Conservation (phyloP, 2,113 vertebrate species). For the Poeciliopsis turrubarensis region DNA sequence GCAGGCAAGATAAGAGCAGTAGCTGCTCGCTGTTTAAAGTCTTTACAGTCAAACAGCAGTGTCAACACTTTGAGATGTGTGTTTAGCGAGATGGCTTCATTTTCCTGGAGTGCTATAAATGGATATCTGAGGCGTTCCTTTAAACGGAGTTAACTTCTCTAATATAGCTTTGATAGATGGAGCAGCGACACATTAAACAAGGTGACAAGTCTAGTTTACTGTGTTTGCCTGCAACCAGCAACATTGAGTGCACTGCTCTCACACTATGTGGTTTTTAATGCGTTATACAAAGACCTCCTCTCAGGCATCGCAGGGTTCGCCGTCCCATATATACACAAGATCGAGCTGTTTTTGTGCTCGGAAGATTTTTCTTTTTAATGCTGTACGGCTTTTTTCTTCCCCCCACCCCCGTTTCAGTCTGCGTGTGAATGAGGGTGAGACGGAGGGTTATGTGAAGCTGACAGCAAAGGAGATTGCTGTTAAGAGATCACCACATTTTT, state of each 20-base stretch:
- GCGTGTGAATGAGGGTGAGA: conserved; percentile 65
- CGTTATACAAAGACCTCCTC: conserved; percentile 45
- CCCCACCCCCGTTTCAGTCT: conserved; percentile 3
- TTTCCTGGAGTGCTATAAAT: conserved; percentile 44
- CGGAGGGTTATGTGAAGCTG: conserved; percentile 64
- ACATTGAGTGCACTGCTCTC: conserved; percentile 10
- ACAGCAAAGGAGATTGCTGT: conserved; percentile 71
- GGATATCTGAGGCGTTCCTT: conserved; percentile 32
- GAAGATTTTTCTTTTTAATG: conserved; percentile 62
- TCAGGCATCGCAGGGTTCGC: conserved; percentile 49
- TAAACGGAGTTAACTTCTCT: conserved; percentile 29
- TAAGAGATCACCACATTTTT: conserved; percentile 70
- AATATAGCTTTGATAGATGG: conserved; percentile 34
- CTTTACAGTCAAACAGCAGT: conserved; percentile 59
- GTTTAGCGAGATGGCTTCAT: conserved; percentile 60
- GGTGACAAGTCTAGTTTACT: conserved; percentile 25
- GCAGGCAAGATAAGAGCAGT: conserved; percentile 70
- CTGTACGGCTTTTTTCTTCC: conserved; percentile 17
- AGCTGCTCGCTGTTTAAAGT: conserved; percentile 60
- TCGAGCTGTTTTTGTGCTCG: conserved; percentile 34
- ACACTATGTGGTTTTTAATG: conserved; percentile 6
- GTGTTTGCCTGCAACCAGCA: conserved; percentile 14
- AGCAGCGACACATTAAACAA: conserved; percentile 43
- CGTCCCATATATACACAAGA: conserved; percentile 50
- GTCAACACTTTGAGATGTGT: conserved; percentile 57